Conservation (phyloP, 2,113 vertebrate genomes). For the Setophaga coronata region DNA sequence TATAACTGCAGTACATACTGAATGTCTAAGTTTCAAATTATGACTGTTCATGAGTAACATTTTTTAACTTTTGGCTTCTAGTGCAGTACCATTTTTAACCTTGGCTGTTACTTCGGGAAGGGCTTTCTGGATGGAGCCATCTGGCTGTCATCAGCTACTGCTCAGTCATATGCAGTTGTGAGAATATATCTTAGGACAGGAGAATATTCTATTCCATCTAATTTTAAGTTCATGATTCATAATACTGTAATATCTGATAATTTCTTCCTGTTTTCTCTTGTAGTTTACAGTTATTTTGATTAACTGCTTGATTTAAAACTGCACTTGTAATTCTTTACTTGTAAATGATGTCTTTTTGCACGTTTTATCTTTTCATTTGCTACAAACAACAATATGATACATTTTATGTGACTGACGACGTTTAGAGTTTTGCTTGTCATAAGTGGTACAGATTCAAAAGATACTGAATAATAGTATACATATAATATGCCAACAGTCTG, state of each 20-base stretch:
- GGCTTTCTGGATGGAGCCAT: conserved; percentile 16
- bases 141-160: conserved; percentile 22
- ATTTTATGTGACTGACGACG: not conserved
- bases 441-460: not conserved
- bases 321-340: not conserved
- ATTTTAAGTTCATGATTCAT: not conserved
- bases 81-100: conserved; percentile 35
- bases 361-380: not conserved
- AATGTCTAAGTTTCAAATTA: not conserved
- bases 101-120: not conserved
- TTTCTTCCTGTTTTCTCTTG: not conserved
- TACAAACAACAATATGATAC: not conserved
- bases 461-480: not conserved
- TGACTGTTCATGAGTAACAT: not conserved
- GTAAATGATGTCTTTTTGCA: not conserved
- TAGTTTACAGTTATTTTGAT: not conserved
- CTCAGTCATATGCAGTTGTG: not conserved
- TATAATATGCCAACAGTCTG: not conserved
- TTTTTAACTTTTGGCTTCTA: not conserved
- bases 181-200: not conserved
- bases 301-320: not conserved
- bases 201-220: not conserved
- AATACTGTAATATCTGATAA: not conserved
- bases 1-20: not conserved
- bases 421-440: not conserved